phyloP scores from a whole-genome alignment of 2,888 invertebrate species.

The Trachelus troglodyta region DNA sequence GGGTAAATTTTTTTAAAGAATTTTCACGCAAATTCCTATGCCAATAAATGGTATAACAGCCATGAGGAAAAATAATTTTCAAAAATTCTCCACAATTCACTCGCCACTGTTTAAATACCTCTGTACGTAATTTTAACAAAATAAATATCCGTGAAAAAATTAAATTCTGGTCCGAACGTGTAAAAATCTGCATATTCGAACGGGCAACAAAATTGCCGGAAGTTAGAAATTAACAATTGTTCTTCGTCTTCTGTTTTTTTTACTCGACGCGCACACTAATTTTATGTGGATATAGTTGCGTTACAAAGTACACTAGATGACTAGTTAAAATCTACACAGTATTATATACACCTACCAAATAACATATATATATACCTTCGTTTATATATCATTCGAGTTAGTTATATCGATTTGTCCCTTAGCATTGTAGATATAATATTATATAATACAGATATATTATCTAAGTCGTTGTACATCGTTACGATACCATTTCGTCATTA shows the following conservation, averaged over 20 bases:
- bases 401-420: conserved; percentile 41
- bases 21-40: neutral
- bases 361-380: conserved; percentile 40
- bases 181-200: neutral
- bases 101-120: neutral
- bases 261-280: neutral
- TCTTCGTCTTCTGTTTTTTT: neutral
- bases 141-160: neutral
- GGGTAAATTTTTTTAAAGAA: neutral
- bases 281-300: neutral
- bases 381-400: conserved; percentile 1
- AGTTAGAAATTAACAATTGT: neutral
- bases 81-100: neutral
- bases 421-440: conserved; percentile 26
- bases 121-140: neutral
- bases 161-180: neutral
- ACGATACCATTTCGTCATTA: conserved; percentile 42
- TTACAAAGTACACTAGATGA: conserved; percentile 16
- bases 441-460: conserved; percentile 54
- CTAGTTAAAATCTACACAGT: conserved; percentile 35
- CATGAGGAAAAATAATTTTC: neutral
- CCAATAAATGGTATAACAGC: neutral
- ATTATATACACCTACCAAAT: conserved; percentile 48
- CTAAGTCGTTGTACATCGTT: conserved; percentile 64
- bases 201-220: neutral